phyloP scores from a whole-genome alignment of 2,113 vertebrate genomes.

The Dinomys branickii region DNA sequence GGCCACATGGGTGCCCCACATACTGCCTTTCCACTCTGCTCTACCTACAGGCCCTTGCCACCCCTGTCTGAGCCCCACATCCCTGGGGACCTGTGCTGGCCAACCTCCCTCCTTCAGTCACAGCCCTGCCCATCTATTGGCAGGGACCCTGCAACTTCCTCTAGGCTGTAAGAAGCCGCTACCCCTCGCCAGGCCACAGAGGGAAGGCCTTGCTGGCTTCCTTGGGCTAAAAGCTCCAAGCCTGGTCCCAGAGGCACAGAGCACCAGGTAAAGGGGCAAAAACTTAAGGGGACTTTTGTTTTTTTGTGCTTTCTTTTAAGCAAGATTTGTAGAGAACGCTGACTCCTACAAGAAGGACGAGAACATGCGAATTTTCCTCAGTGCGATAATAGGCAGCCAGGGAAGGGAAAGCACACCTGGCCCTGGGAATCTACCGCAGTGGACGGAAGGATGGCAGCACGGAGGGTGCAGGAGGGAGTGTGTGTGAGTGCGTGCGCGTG shows the following conservation, averaged over 20 bases:
- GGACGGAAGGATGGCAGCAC: background rate
- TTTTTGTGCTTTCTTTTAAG: background rate
- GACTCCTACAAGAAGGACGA: background rate
- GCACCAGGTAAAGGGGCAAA: background rate
- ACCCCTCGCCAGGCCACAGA: accelerated
- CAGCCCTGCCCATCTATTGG: background rate
- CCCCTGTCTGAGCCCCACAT: background rate
- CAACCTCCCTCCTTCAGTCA: background rate
- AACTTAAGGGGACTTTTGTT: background rate
- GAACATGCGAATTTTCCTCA: background rate
- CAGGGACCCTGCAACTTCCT: background rate
- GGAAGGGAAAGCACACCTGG: background rate
- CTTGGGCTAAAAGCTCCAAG: background rate
- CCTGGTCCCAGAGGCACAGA: background rate
- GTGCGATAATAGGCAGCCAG: background rate
- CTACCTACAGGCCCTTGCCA: accelerated
- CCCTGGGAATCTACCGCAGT: background rate
- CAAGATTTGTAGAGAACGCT: background rate
- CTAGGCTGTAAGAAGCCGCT: background rate
- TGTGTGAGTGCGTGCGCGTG: background rate
- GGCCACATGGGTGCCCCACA: accelerated
- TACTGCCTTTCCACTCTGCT: background rate
- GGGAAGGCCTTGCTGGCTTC: background rate
- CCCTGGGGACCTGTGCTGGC: background rate
- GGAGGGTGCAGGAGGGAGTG: background rate